These are phyloP conservation scores for Conus canariensis DNA, from an alignment of 2,888 invertebrate species.

Conservation along the genomic window DNA sequence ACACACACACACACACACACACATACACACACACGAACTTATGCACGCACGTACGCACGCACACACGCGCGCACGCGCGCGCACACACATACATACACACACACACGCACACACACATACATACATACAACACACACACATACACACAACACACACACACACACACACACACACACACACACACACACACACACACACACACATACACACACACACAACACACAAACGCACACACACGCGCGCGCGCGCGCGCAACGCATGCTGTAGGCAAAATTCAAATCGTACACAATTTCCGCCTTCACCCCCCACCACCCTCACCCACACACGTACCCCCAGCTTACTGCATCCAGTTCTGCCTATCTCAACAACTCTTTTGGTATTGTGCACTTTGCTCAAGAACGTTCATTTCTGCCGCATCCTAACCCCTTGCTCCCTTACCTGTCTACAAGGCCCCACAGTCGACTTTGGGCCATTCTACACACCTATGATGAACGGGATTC, in stretches of 20 bases:
- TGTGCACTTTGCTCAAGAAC: too few species aligned
- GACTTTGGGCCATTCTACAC: too few species aligned
- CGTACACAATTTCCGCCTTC: too few species aligned
- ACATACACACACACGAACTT: background rate
- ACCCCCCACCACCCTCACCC: too few species aligned
- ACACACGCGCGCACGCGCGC: background rate
- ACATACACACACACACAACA: background rate
- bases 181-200: background rate
- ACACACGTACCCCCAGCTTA: too few species aligned
- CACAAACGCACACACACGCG: background rate
- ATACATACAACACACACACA: background rate
- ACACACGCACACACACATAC: conserved; percentile 1
- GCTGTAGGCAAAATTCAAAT: too few species aligned
- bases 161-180: background rate
- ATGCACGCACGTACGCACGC: background rate
- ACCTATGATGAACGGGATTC: too few species aligned
- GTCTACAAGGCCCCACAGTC: too few species aligned
- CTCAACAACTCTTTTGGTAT: too few species aligned
- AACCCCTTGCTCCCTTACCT: too few species aligned
- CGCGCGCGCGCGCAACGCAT: background rate
- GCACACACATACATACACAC: background rate
- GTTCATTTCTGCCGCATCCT: too few species aligned
- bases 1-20: background rate
- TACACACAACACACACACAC: background rate
- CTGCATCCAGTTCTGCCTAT: too few species aligned